Evolutionary conservation across 2,888 invertebrate genomes (phyloP).

Genomic region (Acanthococcus lagerstroemiae): DNA sequence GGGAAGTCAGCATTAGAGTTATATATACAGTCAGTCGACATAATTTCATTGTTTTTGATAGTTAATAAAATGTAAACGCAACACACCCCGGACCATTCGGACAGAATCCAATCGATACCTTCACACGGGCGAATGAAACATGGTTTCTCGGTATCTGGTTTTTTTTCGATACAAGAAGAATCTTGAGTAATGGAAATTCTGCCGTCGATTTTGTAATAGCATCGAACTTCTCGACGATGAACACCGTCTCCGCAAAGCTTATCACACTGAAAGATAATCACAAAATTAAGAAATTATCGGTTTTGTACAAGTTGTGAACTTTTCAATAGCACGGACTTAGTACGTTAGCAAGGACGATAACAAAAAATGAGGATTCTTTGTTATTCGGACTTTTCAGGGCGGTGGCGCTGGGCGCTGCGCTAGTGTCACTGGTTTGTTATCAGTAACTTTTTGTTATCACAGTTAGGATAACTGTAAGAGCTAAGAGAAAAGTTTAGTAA

Average conservation of each 20-base stretch:
- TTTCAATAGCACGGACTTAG: no score
- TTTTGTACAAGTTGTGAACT: no score
- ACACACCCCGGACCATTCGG: constrained; percentile 82
- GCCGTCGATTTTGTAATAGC: constrained; percentile 55
- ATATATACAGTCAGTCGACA: background rate
- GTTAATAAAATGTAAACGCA: no score
- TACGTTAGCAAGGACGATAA: no score
- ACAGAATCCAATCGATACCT: constrained; percentile 81
- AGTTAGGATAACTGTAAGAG: no score
- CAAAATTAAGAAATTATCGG: no score
- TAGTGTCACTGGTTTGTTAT: no score
- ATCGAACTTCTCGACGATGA: constrained; percentile 68
- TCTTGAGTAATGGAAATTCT: constrained; percentile 57
- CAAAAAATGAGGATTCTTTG: no score
- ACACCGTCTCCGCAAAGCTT: constrained; percentile 83
- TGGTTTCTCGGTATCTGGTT: constrained; percentile 56
- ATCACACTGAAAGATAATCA: constrained; percentile 60
- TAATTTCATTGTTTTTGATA: background rate
- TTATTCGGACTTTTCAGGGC: background rate
- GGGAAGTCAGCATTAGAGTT: background rate
- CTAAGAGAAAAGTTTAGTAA: no score
- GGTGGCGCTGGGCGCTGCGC: background rate
- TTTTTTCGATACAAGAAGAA: constrained; percentile 52
- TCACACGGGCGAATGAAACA: constrained; percentile 77
- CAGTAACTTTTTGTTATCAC: no score